Percentiles rank a stretch among this genome's conserved stretches.
phyloP scores from a whole-genome alignment of 2,888 invertebrate species.

The Lochmaea crataegi region DNA sequence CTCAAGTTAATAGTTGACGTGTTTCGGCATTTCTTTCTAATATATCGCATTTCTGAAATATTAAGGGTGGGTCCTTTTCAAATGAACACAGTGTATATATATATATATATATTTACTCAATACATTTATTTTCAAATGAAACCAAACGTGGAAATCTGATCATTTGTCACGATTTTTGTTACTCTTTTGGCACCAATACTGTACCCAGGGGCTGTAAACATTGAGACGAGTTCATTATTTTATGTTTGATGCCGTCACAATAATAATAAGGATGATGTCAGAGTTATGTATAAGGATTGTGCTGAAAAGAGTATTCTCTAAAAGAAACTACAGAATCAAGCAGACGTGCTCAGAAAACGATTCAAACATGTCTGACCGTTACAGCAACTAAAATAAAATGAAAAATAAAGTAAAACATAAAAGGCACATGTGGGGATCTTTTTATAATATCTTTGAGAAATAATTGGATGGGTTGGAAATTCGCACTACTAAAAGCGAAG shows the following conservation, averaged over 20 bases:
- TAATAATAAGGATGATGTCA: constrained; percentile 27
- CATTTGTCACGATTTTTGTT: no score
- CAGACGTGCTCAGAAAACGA: constrained; percentile 16
- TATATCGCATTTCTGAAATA: no score
- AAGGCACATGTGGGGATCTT: neutral
- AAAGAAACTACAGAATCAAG: constrained; percentile 6
- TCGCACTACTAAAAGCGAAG: neutral
- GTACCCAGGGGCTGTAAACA: no score
- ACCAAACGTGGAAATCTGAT: no score
- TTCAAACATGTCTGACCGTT: constrained; percentile 13
- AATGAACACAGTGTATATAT: no score
- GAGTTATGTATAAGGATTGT: constrained; percentile 24
- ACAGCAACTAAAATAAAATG: constrained; percentile 10
- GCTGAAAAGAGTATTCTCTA: constrained; percentile 19
- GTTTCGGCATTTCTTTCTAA: no score
- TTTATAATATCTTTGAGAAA: constrained; percentile 1
- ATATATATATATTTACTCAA: no score
- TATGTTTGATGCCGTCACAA: constrained; percentile 18
- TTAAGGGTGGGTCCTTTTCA: no score
- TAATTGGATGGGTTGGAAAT: constrained; percentile 5
- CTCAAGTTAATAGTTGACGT: no score
- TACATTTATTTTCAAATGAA: no score
- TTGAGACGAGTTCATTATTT: no score
- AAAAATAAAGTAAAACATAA: constrained; percentile 11
- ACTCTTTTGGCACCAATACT: no score